A percentile compares a stretch with the other conserved stretches of the same genome.
Evolutionary conservation across 2,888 invertebrate genomes (phyloP).

Genomic region (Muschampia plurimacula): DNA sequence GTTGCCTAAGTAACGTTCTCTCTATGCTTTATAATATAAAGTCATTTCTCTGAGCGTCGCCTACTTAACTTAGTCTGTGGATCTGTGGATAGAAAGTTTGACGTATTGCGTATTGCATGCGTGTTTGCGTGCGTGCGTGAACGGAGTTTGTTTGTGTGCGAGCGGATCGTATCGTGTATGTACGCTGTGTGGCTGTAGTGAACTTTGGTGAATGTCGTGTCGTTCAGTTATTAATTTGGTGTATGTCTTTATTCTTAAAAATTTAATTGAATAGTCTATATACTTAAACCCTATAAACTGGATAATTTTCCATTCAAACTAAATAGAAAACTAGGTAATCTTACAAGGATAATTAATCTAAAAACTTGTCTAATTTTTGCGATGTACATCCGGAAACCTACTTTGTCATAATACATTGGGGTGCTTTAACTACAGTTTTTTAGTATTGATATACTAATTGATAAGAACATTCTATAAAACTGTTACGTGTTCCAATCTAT

Average conservation of each 20-base stretch:
- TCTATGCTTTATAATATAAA: too few relatives aligned
- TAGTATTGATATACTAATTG: neutral
- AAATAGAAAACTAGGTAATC: neutral
- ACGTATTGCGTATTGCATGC: too few relatives aligned
- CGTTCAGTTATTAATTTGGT: neutral
- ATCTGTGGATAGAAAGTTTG: too few relatives aligned
- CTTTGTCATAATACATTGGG: constrained; percentile 53
- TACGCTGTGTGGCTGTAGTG: neutral
- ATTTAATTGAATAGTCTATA: neutral
- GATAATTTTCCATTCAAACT: constrained; percentile 33
- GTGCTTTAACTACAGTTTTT: constrained; percentile 4
- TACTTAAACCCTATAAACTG: neutral
- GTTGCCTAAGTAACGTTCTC: too few relatives aligned
- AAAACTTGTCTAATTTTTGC: constrained; percentile 51
- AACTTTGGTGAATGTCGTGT: neutral
- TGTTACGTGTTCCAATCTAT: neutral
- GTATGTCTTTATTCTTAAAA: neutral
- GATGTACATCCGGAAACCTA: constrained; percentile 78
- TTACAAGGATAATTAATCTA: constrained; percentile 18
- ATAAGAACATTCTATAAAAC: neutral
- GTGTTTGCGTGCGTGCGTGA: too few relatives aligned
- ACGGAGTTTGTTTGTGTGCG: too few relatives aligned
- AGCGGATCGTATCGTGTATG: too few relatives aligned
- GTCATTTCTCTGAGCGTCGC: too few relatives aligned
- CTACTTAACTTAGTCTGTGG: too few relatives aligned